phyloP scores from a whole-genome alignment of 2,888 invertebrate species.

The Drosophila ezoana region DNA sequence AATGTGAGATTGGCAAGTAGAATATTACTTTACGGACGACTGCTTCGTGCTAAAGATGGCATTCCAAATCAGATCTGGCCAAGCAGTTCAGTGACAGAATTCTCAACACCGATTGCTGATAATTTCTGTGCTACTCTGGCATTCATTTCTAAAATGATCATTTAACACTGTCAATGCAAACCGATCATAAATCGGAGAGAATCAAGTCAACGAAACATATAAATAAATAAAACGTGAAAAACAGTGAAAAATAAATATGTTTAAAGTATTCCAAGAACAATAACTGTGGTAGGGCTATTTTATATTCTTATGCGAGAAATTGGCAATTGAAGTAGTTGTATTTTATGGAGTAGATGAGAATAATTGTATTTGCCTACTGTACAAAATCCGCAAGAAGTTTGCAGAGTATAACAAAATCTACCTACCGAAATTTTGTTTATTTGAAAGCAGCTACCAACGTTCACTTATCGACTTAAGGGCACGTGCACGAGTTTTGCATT shows the following conservation, averaged over 20 bases:
- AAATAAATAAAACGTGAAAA: neutral
- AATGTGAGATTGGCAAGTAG: conserved; percentile 20
- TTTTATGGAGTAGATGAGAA: too few species aligned
- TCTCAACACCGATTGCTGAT: conserved; percentile 45
- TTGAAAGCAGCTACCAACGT: conserved; percentile 26
- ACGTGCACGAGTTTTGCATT: conserved; percentile 46
- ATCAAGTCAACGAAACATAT: conserved; percentile 3
- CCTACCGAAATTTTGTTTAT: neutral
- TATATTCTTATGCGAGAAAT: too few species aligned
- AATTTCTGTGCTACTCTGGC: conserved; percentile 58
- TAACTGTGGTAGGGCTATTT: too few species aligned
- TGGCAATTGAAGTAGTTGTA: too few species aligned
- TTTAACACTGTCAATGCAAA: conserved; percentile 53
- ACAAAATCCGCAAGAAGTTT: neutral
- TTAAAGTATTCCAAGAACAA: too few species aligned
- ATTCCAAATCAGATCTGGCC: conserved; percentile 23
- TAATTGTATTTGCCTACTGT: too few species aligned
- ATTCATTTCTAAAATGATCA: conserved; percentile 50
- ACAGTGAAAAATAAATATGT: too few species aligned
- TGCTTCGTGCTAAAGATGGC: conserved; percentile 19
- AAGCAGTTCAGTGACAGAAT: conserved; percentile 42
- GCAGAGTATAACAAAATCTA: neutral
- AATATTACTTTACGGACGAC: conserved; percentile 17
- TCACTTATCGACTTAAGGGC: conserved; percentile 31
- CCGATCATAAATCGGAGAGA: conserved; percentile 53